Base-by-base conservation (phyloP, 2,113 vertebrate genomes). In the Phylloscopus whistleri region DNA sequence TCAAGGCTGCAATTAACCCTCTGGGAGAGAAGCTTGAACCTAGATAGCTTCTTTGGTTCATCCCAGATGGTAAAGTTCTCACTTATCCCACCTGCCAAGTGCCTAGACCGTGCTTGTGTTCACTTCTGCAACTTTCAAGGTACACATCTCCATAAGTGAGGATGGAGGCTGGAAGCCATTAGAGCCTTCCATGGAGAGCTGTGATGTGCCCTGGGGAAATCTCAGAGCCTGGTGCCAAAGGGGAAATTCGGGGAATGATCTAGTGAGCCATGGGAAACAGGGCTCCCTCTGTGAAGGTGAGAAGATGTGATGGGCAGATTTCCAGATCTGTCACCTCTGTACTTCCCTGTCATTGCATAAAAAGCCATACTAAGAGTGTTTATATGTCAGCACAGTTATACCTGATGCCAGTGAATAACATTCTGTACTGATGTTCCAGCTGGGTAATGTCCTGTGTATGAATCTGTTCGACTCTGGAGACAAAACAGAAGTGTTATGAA, bases 361-460 rank as follows among this genome's bases (percentile, higher is more conserved):
- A 82, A 89, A 75, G 33, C 58, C 10, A 2, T 8, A 30, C 7
- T 46, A 16, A n/a, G 37, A 11, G 23, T 46, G 43, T 44, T 85
- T 48, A 11, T 51, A 12, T 1, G 1, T 60, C 53, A 88, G 37
- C 37, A 3, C 10, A 7, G 9, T 73, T 76, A 24, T 95, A 95
- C 94, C 96, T 96, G 96, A 4, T 80, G 67, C 96, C 94, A 96
- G 1, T 96, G 91, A 58, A 96, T 31, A 16, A n/a, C 0, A 5
- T 96, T 90, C 83, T 95, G 79, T 49, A n/a, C 86, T 9, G 96
- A 95, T 27, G 72, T 90, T 55, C 96, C 94, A 69, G 89, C 75
- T 12, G 96, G 91, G 1, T 7, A 83, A 30, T 94, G 94, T 79
- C 48, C 89, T 22, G 6, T 1, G 0, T 83, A 93, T 0, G 4